phyloP scores from a whole-genome alignment of 2,113 vertebrate genomes.

The Elaphurus davidianus region DNA sequence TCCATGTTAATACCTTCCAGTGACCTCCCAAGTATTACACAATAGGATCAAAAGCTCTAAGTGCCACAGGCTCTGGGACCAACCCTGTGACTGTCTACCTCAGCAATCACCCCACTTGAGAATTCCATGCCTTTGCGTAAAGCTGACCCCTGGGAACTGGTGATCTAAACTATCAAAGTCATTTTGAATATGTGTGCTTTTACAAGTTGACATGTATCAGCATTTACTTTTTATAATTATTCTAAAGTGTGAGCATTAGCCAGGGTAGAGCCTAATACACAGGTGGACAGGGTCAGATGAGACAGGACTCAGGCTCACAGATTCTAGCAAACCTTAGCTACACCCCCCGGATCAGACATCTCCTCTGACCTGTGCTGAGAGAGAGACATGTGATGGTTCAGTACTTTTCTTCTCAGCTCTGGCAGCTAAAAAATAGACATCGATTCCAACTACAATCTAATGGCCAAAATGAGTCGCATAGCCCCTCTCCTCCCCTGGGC shows the following conservation, averaged over 20 bases:
- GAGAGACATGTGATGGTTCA: fast-evolving
- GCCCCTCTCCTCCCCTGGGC: too few species aligned
- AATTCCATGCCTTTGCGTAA: background rate
- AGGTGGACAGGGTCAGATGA: background rate
- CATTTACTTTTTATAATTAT: background rate
- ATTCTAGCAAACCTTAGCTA: background rate
- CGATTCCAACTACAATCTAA: background rate
- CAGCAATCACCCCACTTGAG: too few species aligned
- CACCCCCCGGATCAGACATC: background rate
- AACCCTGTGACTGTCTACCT: too few species aligned
- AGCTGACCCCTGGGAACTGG: background rate
- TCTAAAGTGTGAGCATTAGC: background rate
- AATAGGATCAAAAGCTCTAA: background rate
- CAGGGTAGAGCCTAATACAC: background rate
- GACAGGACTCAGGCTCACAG: background rate
- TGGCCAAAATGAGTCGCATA: background rate
- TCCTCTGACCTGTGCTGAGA: background rate
- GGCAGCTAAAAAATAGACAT: background rate
- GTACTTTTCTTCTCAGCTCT: background rate
- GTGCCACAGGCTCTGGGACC: too few species aligned
- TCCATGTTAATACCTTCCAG: background rate
- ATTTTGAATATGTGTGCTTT: background rate
- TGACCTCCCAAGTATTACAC: background rate
- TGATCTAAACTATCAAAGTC: background rate
- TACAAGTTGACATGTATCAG: background rate